These are phyloP conservation scores for Magallana nippona DNA, from an alignment of 2,888 invertebrate genomes.

Conservation along the genomic window DNA sequence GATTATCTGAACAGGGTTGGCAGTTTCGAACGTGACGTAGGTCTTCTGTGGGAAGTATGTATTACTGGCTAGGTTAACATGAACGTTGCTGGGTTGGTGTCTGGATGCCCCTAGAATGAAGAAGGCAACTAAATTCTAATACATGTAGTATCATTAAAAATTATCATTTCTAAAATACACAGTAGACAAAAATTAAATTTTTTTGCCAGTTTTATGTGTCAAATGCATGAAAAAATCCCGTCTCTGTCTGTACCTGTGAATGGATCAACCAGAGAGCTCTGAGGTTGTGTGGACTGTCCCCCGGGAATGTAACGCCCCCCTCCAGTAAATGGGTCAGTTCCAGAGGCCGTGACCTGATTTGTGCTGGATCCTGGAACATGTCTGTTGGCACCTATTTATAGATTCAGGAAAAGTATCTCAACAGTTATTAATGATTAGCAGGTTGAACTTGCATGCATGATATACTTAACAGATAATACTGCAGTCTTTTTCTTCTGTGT, in stretches of 20 bases:
- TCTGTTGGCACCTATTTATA: conserved; percentile 82
- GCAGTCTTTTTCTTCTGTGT: no score
- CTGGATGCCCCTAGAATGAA: conserved; percentile 56
- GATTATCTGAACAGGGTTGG: conserved; percentile 84
- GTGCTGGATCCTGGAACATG: conserved; percentile 83
- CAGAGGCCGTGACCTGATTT: conserved; percentile 49
- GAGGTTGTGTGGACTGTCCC: conserved; percentile 22
- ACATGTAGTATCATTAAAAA: no score
- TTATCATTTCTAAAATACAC: no score
- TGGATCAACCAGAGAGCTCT: conserved; percentile 44
- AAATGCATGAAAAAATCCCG: no score
- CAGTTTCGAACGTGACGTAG: conserved; percentile 85
- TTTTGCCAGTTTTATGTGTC: no score
- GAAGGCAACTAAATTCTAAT: neutral
- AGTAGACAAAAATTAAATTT: neutral
- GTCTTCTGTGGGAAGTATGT: conserved; percentile 81
- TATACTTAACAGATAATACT: no score
- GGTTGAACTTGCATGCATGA: no score
- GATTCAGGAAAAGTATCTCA: neutral
- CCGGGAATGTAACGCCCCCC: conserved; percentile 62
- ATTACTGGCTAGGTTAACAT: conserved; percentile 55
- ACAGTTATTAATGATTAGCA: neutral
- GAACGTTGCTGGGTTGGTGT: conserved; percentile 59
- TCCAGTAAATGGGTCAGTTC: conserved; percentile 82
- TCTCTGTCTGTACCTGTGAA: conserved; percentile 58